Base-by-base conservation (phyloP, 2,888 invertebrate genomes). In the Tachystola acroxantha region DNA sequence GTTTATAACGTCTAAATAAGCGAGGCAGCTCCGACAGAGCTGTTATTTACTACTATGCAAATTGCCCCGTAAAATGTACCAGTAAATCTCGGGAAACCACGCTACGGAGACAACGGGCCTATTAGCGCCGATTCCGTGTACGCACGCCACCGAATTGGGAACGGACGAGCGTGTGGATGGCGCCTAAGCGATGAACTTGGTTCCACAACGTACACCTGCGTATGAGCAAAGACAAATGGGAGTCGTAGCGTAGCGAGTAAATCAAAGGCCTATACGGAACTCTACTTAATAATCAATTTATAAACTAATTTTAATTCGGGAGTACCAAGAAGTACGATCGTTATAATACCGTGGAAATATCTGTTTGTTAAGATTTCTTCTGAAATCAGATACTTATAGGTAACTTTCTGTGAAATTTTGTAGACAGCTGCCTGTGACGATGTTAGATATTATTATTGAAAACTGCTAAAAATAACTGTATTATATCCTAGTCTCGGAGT, bases 1-100 rank as follows among this genome's bases (percentile, higher is more conserved):
- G 71, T 70, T 69, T 70, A 74, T 68, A 73, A 72, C 71, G 71
- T 72, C 75, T 77, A 73, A 76, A 77, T 78, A 77, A 73, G 64
- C 69, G 65, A 62, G 57, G 51, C 49, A 57, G 51, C 54, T 67
- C 73, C 67, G 69, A 72, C 70, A 68, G 60, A 57, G 58, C 53
- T 54, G 67, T 74, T 70, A 74, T 76, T 77, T 76, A 75, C 61
- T 57, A 57, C 61, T 70, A 72, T 75, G 73, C 68, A 72, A 75
- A 76, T 74, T 64, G 59, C 56, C 43, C 48, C 46, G 63, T 67
- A 55, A 65, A 70, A 68, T 66, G 61, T 64, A 57, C 57, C 51
- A 63, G 61, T 74, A 75, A 73, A 76, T 75, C 65, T 69, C 52
- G 38, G 47, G 46, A 42, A 53, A 45, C 57, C 53, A 42, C 55